Evolutionary conservation across 2,888 invertebrate species (phyloP).

Genomic region (Osmoderma eremita): DNA sequence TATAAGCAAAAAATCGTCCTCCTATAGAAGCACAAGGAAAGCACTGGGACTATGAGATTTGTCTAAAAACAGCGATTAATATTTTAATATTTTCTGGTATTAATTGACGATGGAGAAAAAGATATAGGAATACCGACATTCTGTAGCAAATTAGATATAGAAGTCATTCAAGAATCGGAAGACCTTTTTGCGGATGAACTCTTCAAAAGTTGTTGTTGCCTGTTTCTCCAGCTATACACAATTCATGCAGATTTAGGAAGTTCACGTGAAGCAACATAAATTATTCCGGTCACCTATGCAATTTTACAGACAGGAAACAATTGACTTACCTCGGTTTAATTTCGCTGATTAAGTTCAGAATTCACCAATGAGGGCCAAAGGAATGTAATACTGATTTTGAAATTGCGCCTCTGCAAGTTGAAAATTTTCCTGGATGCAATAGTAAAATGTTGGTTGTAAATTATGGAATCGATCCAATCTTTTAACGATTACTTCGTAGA

Average conservation of each 20-base stretch:
- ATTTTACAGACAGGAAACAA: neutral
- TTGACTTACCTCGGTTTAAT: conserved; percentile 1
- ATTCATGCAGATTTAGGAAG: conserved; percentile 7
- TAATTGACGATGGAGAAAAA: conserved; percentile 2
- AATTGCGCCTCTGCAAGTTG: neutral
- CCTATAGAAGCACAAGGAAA: neutral
- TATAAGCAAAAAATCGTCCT: conserved; percentile 6
- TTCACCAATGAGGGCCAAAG: conserved; percentile 2
- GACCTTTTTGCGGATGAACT: conserved; percentile 4
- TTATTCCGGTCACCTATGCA: neutral
- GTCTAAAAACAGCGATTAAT: neutral
- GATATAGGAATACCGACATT: conserved; percentile 5
- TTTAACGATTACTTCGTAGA: conserved; percentile 36
- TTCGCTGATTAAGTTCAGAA: conserved; percentile 16
- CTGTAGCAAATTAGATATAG: neutral
- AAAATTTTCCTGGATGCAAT: conserved; percentile 20
- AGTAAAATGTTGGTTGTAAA: conserved; percentile 11
- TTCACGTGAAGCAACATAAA: conserved; percentile 8
- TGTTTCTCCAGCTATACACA: neutral
- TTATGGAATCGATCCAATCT: conserved; percentile 19
- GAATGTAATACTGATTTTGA: conserved; percentile 12
- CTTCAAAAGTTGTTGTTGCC: neutral
- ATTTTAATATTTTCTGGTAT: neutral
- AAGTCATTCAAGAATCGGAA: conserved; percentile 11
- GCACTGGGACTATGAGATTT: neutral